Evolutionary conservation across 1,140 invertebrate species (phyloP).

Genomic region (Goniozus legneri): DNA sequence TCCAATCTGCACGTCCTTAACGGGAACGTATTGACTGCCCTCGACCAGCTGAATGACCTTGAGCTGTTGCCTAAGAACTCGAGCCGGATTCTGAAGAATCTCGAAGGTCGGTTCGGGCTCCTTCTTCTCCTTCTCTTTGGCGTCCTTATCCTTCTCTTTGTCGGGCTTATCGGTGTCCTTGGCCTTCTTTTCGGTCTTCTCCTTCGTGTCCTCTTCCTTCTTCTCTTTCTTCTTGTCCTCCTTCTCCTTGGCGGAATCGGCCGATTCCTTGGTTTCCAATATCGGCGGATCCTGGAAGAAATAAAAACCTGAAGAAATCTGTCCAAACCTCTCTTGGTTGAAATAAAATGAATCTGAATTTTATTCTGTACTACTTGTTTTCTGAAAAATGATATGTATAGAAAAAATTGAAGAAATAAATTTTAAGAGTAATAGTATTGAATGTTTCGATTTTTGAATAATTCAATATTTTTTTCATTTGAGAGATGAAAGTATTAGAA

Average conservation of each 20-base stretch:
- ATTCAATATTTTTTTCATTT: too few relatives aligned
- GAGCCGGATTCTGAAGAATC: constrained; percentile 89
- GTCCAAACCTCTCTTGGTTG: neutral
- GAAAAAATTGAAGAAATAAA: too few relatives aligned
- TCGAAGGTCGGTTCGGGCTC: constrained; percentile 88
- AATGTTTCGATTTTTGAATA: too few relatives aligned
- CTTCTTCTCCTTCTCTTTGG: constrained; percentile 67
- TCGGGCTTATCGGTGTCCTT: constrained; percentile 46
- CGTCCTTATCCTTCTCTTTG: constrained; percentile 45
- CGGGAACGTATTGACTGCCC: constrained; percentile 72
- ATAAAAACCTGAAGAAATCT: constrained; percentile 1
- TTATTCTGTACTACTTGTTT: too few relatives aligned
- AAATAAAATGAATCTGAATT: neutral
- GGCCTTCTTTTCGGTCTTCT: constrained; percentile 60
- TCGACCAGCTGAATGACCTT: constrained; percentile 83
- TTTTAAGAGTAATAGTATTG: too few relatives aligned
- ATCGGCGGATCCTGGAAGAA: constrained; percentile 29
- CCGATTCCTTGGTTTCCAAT: constrained; percentile 14
- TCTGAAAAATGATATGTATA: too few relatives aligned
- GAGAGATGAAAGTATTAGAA: too few relatives aligned
- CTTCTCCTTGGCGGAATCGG: constrained; percentile 23
- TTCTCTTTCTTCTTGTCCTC: constrained; percentile 52
- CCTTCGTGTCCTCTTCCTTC: constrained; percentile 56
- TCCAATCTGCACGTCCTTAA: constrained; percentile 91
- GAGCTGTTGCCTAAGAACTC: constrained; percentile 89